Conservation (phyloP, 2,888 invertebrate species). For the Coremacera marginata region DNA sequence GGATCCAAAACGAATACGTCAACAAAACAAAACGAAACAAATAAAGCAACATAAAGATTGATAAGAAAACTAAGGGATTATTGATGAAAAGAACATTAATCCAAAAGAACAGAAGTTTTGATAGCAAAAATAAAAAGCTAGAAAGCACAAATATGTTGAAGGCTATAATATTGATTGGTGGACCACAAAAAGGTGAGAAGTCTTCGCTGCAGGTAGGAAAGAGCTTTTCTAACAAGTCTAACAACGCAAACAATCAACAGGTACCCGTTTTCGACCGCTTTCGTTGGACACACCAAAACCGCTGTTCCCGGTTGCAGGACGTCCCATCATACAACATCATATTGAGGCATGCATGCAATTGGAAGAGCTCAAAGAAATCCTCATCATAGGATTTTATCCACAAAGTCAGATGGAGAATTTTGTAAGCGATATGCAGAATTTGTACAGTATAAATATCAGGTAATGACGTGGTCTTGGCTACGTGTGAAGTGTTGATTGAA, state of each 20-base stretch:
- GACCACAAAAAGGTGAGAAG: constrained; percentile 90
- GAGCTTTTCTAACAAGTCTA: not conserved
- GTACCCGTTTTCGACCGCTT: constrained; percentile 95
- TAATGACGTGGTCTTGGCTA: constrained; percentile 56
- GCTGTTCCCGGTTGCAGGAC: constrained; percentile 95
- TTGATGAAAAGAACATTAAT: not conserved
- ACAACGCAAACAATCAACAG: constrained; percentile 70
- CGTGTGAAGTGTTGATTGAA: not conserved
- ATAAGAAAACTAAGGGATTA: constrained; percentile 27
- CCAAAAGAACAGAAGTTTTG: constrained; percentile 40
- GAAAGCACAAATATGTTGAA: constrained; percentile 74
- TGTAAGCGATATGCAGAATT: constrained; percentile 85
- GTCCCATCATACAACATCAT: constrained; percentile 96
- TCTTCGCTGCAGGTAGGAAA: not conserved
- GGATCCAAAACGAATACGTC: not conserved
- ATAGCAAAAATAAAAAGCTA: constrained; percentile 23
- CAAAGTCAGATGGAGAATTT: constrained; percentile 87
- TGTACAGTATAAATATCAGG: constrained; percentile 86
- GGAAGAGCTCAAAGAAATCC: constrained; percentile 86
- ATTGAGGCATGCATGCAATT: constrained; percentile 92
- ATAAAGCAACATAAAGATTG: constrained; percentile 23
- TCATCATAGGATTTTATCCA: constrained; percentile 94
- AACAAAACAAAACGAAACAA: constrained; percentile 32
- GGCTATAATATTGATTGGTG: constrained; percentile 92
- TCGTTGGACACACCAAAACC: constrained; percentile 98